Base-by-base conservation (phyloP, 2,888 invertebrate genomes). In the Anaspis maculata region DNA sequence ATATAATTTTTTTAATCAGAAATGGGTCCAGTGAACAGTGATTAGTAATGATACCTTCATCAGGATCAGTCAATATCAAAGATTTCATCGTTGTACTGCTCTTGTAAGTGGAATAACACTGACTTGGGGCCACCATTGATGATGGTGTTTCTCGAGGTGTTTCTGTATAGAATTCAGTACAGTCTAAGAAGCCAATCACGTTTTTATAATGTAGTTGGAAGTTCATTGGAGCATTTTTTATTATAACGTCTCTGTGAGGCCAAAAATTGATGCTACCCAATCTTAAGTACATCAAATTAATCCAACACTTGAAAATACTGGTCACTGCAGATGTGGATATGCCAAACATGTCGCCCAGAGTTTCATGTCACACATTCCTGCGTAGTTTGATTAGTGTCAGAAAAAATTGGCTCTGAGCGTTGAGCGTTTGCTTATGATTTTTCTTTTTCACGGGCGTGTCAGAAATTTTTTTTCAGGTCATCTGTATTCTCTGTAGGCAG, bases 41-140 rank as follows among this genome's bases (percentile, higher is more conserved):
- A 28, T 15, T 41, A 43, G 30, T 44, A 15, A 39, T 39, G 5
- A 47, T 42, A 5, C 31, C 13, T 6, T 42, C 47, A 26, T 39
- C 37, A 12, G 44, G 42, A 23, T 43, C 37, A 5, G 41, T 36
- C 27, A 41, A 42, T 13, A 41, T 16, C 12, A 47, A 25, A 13
- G 39, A 32, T 32, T 46, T 47, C 12, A 46, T 15, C 6, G 43
- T 49, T 13, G 41, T 35, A 7, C 11, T 23, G 2, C 37, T 19
- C 23, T 45, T 44, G 27, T 49, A 43, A 33, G 39, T 22, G 3
- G 44, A 45, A 37, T 38, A 44, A 27, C 37, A 41, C 13, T 28
- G 28, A 7, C 30, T 13, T 21, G 37, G 32, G 32, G 39, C 41
- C 7, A 23, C 37, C 12, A 42, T 19, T 29, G 42, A 45, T 15